Base-by-base conservation (phyloP, 1,140 invertebrate genomes). In the Euura lappo region DNA sequence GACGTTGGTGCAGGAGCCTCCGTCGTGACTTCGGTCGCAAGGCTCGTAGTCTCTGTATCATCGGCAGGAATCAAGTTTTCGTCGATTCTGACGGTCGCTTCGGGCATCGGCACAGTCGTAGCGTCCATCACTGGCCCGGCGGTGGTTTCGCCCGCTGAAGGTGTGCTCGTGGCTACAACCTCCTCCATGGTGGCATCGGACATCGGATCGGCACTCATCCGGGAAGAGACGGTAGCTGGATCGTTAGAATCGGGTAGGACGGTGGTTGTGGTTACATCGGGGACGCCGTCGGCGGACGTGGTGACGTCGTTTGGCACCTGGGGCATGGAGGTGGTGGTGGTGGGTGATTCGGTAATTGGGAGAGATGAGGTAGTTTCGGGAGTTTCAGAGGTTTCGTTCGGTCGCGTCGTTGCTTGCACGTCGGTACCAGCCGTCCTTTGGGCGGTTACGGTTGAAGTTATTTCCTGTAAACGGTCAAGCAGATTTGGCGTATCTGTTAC, bases 401-500 rank as follows among this genome's bases (percentile, higher is more conserved):
- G 45, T 77, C 68, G 44, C 78, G 68, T 77, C 69, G 79, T 81
- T 71, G 72, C 66, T 75, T 76, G 77, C 46, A 45, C 70, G 68
- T 77, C 74, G 65, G 76, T 79, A 83, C 79, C 80, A 82, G 83
- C 85, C 84, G 85, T 88, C 85, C 79, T 76, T 88, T 88, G 86
- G 83, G 85, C 83, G 78, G 80, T 87, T 87, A 83, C 72, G 51
- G 51, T 60, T 60, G 51, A 8, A 71, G 81, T 84, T 73, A 80
- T 77, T 78, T 84, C 85, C 87, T 88, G 86, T 77, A 88, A 88
- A 88, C 65, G 83, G 80, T 79, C 80, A 87, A 87, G 75, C 78
- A 82, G 47, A 85, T 76, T 85, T 86, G 86, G 81, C 80, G 46
- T 81, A 73, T 81, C 76, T 68, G 76, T 73, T 70, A 71, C 71